These are phyloP conservation scores for Drosophila arawakana DNA, from an alignment of 1,140 invertebrate species.

Conservation along the genomic window DNA sequence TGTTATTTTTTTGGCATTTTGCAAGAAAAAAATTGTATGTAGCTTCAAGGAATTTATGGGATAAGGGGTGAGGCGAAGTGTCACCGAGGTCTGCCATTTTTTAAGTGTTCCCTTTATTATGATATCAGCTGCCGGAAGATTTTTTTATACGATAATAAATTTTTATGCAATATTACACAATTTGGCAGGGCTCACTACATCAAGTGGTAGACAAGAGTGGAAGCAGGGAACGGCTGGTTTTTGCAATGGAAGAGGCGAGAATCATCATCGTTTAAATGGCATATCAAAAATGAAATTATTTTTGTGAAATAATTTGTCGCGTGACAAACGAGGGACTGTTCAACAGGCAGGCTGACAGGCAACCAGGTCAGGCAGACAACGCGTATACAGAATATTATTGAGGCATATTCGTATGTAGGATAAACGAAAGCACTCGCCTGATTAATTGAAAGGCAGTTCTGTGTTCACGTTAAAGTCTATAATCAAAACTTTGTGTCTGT, in stretches of 20 bases:
- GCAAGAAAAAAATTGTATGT: slow-evolving; percentile 11
- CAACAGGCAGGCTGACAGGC: slow-evolving; percentile 59
- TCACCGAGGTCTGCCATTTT: slow-evolving; percentile 58
- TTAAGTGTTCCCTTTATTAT: slow-evolving; percentile 79
- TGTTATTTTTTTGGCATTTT: slow-evolving; percentile 28
- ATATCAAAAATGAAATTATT: slow-evolving; percentile 80
- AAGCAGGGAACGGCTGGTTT: neutral
- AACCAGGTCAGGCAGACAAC: slow-evolving; percentile 17
- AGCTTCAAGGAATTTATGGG: slow-evolving; percentile 12
- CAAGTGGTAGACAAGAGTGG: slow-evolving; percentile 1
- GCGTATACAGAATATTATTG: slow-evolving; percentile 57
- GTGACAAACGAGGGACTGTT: slow-evolving; percentile 64
- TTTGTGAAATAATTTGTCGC: slow-evolving; percentile 75
- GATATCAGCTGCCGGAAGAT: slow-evolving; percentile 77
- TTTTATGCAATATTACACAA: slow-evolving; percentile 81
- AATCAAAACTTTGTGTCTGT: too few relatives aligned
- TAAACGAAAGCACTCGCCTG: neutral
- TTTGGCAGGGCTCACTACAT: slow-evolving; percentile 39
- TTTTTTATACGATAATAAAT: slow-evolving; percentile 79
- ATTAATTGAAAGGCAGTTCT: too few relatives aligned
- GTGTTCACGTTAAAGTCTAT: too few relatives aligned
- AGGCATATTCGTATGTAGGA: neutral
- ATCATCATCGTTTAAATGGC: slow-evolving; percentile 64
- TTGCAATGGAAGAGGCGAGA: neutral
- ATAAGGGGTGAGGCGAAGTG: neutral